Evolutionary conservation across 2,888 invertebrate species (phyloP).

Genomic region (Tolmerus cingulatus): DNA sequence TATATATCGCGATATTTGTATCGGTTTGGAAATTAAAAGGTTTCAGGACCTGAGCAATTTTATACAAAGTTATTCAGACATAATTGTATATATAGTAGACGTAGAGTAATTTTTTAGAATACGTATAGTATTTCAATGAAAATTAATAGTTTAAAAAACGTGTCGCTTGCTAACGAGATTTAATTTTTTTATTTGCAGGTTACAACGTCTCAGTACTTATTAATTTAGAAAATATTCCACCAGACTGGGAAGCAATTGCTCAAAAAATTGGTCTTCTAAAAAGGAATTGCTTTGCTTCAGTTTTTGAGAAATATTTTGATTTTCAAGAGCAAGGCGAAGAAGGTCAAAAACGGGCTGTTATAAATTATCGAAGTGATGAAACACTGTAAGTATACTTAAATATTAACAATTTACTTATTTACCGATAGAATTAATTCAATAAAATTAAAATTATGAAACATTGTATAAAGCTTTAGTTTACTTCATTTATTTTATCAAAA

Average conservation of each 20-base stretch:
- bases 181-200: conserved; percentile 67
- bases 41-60: too few species aligned
- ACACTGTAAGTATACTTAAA: conserved; percentile 78
- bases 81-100: too few species aligned
- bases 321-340: conserved; percentile 93
- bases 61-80: too few species aligned
- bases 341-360: conserved; percentile 92
- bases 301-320: conserved; percentile 99
- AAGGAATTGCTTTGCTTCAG: conserved; percentile 98
- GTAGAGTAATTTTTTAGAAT: too few species aligned
- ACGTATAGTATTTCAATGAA: neutral
- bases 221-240: conserved; percentile 91
- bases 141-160: neutral
- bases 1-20: too few species aligned
- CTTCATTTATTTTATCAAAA: neutral
- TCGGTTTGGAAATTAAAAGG: too few species aligned
- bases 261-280: conserved; percentile 94
- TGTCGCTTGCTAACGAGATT: conserved; percentile 36
- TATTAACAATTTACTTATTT: too few species aligned
- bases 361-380: conserved; percentile 98
- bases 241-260: conserved; percentile 87
- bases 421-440: too few species aligned
- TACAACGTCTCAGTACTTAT: conserved; percentile 94
- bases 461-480: neutral
- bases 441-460: too few species aligned